These are phyloP conservation scores for Halocynthia aurantium DNA, from an alignment of 23 tunicate genomes.

Conservation along the genomic window DNA sequence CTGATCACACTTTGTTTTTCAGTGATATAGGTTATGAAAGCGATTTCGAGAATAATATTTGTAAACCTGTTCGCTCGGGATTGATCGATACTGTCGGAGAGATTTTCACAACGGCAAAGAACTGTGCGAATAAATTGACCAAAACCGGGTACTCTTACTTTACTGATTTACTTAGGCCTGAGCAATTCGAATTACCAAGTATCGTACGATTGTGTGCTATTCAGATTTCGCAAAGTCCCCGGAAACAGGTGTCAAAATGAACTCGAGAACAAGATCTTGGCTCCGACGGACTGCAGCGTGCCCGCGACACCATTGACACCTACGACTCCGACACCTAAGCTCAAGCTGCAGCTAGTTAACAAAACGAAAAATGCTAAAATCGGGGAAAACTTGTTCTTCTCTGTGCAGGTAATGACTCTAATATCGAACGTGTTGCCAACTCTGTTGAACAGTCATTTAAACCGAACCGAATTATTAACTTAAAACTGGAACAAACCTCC, in stretches of 20 bases:
- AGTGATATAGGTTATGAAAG: conserved; percentile 12
- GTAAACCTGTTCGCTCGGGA: conserved; percentile 1
- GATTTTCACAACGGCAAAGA: too few relatives aligned
- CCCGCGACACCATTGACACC: conserved; percentile 23
- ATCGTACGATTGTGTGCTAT: background rate
- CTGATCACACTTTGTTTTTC: too few relatives aligned
- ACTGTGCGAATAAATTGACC: too few relatives aligned
- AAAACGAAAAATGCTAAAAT: conserved; percentile 24
- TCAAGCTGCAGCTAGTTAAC: conserved; percentile 29
- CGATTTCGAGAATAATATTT: background rate
- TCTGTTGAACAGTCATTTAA: conserved; percentile 6
- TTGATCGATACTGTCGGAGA: conserved; percentile 6
- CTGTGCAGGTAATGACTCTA: conserved; percentile 28
- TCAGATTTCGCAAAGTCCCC: conserved; percentile 67
- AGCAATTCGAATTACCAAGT: background rate
- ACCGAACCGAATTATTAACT: background rate
- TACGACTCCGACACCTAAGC: conserved; percentile 15
- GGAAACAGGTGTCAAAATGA: conserved; percentile 66
- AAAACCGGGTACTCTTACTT: background rate
- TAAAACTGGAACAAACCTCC: too few relatives aligned
- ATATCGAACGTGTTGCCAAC: background rate
- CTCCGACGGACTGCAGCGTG: conserved; percentile 9
- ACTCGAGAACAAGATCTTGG: conserved; percentile 3
- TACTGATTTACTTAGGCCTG: background rate
- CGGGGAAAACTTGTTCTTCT: conserved; percentile 36